phyloP scores from a whole-genome alignment of 2,797 vertebrate genomes.

The Notolepis coatsorum region DNA sequence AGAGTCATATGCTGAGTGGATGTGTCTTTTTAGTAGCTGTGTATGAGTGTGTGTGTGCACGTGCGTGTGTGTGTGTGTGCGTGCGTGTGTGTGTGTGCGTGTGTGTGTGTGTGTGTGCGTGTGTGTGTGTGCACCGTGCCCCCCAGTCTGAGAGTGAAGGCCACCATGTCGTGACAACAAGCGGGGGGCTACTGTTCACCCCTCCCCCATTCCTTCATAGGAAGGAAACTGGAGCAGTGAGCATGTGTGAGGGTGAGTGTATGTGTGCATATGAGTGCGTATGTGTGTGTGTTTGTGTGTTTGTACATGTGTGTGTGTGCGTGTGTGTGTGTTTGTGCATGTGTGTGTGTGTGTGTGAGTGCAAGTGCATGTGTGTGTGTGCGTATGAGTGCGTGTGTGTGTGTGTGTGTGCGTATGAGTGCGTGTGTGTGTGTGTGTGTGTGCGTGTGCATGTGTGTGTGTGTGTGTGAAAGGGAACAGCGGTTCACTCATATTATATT shows the following conservation, averaged over 20 bases:
- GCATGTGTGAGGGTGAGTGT: background rate
- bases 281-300: slow-evolving; percentile 23
- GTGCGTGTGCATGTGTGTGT: slow-evolving; percentile 38
- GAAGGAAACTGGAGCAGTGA: slow-evolving; percentile 69
- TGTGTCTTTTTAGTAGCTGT: background rate
- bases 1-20: too few relatives aligned
- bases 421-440: slow-evolving; percentile 52
- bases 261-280: slow-evolving; percentile 11
- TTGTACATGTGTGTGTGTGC: background rate
- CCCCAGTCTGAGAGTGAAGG: slow-evolving; percentile 26
- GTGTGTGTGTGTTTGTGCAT: background rate
- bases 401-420: slow-evolving; percentile 24
- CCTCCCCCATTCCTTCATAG: slow-evolving; percentile 57
- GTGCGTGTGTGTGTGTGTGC: background rate
- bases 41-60: slow-evolving; percentile 5
- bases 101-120: background rate
- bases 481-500: slow-evolving; percentile 73
- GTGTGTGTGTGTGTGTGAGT: slow-evolving; percentile 31
- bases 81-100: slow-evolving; percentile 7
- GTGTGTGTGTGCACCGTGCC: background rate
- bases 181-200: slow-evolving; percentile 60
- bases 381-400: slow-evolving; percentile 13
- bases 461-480: slow-evolving; percentile 30
- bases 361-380: slow-evolving; percentile 24
- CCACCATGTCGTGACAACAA: slow-evolving; percentile 60